These are phyloP conservation scores for Latrodectus hesperus DNA, from an alignment of 2,888 invertebrate species.

Conservation along the genomic window DNA sequence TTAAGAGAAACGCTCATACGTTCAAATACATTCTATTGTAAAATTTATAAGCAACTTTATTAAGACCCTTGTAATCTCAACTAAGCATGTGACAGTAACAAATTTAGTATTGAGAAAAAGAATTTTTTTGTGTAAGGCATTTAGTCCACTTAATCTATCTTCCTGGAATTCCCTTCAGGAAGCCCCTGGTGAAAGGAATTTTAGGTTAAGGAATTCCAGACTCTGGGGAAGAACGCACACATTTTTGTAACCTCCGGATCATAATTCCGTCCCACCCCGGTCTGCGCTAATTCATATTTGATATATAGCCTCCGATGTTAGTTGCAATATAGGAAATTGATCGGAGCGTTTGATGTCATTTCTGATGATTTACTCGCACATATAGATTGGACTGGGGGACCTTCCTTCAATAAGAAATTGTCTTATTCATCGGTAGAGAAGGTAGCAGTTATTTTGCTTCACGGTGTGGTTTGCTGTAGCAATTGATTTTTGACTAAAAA, in stretches of 20 bases:
- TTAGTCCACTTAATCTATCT: conserved; percentile 18
- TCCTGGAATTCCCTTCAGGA: conserved; percentile 32
- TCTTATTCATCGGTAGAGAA: background rate
- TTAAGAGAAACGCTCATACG: too few relatives aligned
- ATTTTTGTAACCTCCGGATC: conserved; percentile 32
- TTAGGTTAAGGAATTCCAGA: conserved; percentile 12
- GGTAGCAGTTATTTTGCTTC: too few relatives aligned
- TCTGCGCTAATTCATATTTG: conserved; percentile 62
- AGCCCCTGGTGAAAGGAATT: conserved; percentile 26
- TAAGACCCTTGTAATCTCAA: background rate
- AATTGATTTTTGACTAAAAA: too few relatives aligned
- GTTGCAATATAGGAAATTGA: conserved; percentile 34
- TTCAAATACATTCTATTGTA: too few relatives aligned
- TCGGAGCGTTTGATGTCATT: conserved; percentile 37
- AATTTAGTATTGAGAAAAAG: background rate
- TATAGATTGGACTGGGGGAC: conserved; percentile 12
- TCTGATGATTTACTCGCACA: conserved; percentile 39
- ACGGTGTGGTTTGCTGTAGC: too few relatives aligned
- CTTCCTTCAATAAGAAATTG: background rate
- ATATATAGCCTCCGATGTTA: conserved; percentile 42
- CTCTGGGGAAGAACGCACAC: background rate
- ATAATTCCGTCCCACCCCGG: conserved; percentile 31
- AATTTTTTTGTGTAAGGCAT: background rate
- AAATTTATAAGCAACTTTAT: too few relatives aligned
- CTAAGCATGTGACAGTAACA: background rate